Evolutionary conservation across 2,797 vertebrate species (phyloP), one percentile per base, ranked within the genome.

Genomic region (Adrianichthys oophorus): DNA sequence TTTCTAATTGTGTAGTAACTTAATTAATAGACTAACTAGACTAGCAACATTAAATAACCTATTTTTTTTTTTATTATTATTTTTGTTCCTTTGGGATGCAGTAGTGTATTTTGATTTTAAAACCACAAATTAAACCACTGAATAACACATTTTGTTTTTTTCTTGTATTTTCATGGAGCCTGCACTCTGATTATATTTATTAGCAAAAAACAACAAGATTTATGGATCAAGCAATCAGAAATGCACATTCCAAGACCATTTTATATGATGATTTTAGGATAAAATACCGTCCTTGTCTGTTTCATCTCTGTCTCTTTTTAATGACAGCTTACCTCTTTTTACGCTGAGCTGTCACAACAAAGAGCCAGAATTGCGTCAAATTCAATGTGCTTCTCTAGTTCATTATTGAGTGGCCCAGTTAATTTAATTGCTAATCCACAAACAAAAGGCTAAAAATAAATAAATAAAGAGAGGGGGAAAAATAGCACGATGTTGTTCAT

Each of bases 371-470:
- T 59, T 74, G 63, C 78, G 67, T 70, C 57, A 78, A 78, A 79
- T 72, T 19, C 79, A 79, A 59, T 53, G 62, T 80, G 68, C 64
- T 66, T 74, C 60, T 72, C 65, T 79, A 79, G 74, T 89, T 90
- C 86, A 85, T 87, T 86, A 86, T 87, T 76, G 82, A 82, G 79
- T 86, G 91, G 91, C 92, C 90, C 83, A 93, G 81, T 91, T 93
- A 80, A 90, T 92, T 92, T 90, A 93, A 92, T 92, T 92, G 90
- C 89, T 86, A 86, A 91, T 74, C 82, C 82, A 78, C 81, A 89
- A 90, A 91, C 85, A 87, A 83, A 88, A 86, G 86, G 75, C 56
- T 4, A 15, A 17, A 56, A 42, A 52, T 14, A 15, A 76, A 47
- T 45, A 18, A 12, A 32, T 44, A 17, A 45, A 17, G 13, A 43